Evolutionary conservation across 2,113 vertebrate genomes (phyloP).

Genomic region (Sprattus sprattus): DNA sequence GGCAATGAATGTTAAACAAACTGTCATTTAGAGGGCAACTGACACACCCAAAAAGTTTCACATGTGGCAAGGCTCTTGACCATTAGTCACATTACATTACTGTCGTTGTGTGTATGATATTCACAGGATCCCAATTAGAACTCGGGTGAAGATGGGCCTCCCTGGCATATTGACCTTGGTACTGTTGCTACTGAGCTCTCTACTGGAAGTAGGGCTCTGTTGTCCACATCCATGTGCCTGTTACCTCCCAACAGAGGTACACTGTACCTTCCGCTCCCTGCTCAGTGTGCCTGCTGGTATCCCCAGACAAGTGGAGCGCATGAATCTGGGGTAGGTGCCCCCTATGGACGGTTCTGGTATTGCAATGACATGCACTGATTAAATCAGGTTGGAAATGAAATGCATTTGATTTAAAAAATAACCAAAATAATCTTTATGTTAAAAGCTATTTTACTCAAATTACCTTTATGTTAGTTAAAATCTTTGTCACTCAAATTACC

Average conservation of each 20-base stretch:
- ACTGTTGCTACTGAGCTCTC: conserved; percentile 46
- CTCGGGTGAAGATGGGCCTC: conserved; percentile 32
- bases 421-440: too few relatives aligned
- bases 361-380: not conserved
- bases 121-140: conserved; percentile 10
- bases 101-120: conserved; percentile 5
- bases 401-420: too few relatives aligned
- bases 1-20: not conserved
- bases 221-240: conserved; percentile 89
- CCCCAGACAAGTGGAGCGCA: conserved; percentile 77
- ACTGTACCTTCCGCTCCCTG: conserved; percentile 93
- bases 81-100: not conserved
- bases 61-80: not conserved
- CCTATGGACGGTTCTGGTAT: not conserved
- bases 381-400: not conserved
- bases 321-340: conserved; percentile 86
- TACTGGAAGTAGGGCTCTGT: conserved; percentile 6
- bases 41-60: not conserved
- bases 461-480: too few relatives aligned
- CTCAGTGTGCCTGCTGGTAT: conserved; percentile 76
- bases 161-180: conserved; percentile 57
- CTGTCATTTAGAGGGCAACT: not conserved
- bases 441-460: too few relatives aligned
- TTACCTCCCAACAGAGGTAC: conserved; percentile 86
- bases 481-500: too few relatives aligned